Base-by-base conservation (phyloP, 2,888 invertebrate species). In the Tachystola acroxantha region DNA sequence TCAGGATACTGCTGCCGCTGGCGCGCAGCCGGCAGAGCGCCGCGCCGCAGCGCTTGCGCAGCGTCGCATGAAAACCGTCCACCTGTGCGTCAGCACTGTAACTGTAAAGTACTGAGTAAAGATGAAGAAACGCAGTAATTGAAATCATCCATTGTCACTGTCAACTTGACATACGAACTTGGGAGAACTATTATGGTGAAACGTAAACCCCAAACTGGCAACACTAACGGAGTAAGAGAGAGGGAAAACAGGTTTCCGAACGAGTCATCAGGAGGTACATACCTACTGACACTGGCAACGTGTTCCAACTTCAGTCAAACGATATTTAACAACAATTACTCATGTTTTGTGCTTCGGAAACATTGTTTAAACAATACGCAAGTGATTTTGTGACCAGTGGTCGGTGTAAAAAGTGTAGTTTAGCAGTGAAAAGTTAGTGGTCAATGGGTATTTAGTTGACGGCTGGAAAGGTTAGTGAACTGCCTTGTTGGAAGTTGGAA, bases 161-260 rank as follows among this genome's bases (percentile, higher is more conserved):
- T n/a, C n/a, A n/a, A n/a, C n/a, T n/a, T n/a, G n/a, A n/a, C n/a
- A n/a, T n/a, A n/a, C n/a, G n/a, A n/a, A n/a, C n/a, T n/a, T 16
- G 16, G 16, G 16, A 16, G 6, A 16, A 16, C 6, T 3, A 16
- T 16, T 16, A 3, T 4, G 16, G 16, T 16, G 6, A 16, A 16
- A 4, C 16, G 3, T 6, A 16, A 16, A 4, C 6, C 16, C 3
- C 3, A 16, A 16, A 38, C 43, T 62, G 69, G 77, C 72, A 78
- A 75, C 72, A 61, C 67, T 34, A 16, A 41, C 51, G 49, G 34
- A 63, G 79, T 56, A 76, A 81, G 75, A 64, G 78, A 78, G 82
- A 79, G 50, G 64, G 71, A 69, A 57, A 71, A 72, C 69, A 47
- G 70, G 67, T 67, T 73, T 71, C 61, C 66, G 57, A 70, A 61